Evolutionary conservation across 2,888 invertebrate species (phyloP), one percentile per base, ranked within the genome.

Genomic region (Diarsia brunnea): DNA sequence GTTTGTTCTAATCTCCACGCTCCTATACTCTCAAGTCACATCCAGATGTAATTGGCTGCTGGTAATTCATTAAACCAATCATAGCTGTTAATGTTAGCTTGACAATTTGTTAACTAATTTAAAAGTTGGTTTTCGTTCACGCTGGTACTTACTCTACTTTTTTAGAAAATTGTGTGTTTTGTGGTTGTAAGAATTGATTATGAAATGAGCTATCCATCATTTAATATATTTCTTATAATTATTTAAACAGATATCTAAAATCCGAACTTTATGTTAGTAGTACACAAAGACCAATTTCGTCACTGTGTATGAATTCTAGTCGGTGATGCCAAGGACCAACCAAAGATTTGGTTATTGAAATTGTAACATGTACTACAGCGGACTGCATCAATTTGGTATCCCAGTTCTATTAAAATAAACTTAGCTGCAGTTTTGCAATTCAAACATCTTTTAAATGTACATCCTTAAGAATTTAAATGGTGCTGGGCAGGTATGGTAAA

Each of bases 281-380:
- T 51, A 31, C 49, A 66, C 31, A 31, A 66, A 51, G 31, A 51
- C 31, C 14, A 31, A 51, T 51, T n/a, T 43, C 53, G n/a, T 71
- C 74, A 55, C 12, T 51, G 75, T 60, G 31, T 73, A 8, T 24
- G 19, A 27, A 14, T n/a, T 27, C 43, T 4, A 24, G 14, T 71
- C 12, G 1, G 12, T 45, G 21, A 43, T 19, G 24, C n/a, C 5
- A 47, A 31, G 19, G 14, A 47, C 24, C 4, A 69, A 43, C 19
- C 21, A n/a, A 16, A 47, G 14, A 16, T 2, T 16, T 11, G 51
- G n/a, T 24, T 31, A 19, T 12, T 55, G 12, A n/a, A 19, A 4
- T 31, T 69, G 24, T 24, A 51, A 21, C 31, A 69, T 45, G n/a
- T 60, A 14, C 49, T 60, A 14, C 49, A 38, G 38, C 38, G 38